Evolutionary conservation across 2,888 invertebrate genomes (phyloP), one percentile per base, ranked within the genome.

Genomic region (Nasonovia ribisnigri): DNA sequence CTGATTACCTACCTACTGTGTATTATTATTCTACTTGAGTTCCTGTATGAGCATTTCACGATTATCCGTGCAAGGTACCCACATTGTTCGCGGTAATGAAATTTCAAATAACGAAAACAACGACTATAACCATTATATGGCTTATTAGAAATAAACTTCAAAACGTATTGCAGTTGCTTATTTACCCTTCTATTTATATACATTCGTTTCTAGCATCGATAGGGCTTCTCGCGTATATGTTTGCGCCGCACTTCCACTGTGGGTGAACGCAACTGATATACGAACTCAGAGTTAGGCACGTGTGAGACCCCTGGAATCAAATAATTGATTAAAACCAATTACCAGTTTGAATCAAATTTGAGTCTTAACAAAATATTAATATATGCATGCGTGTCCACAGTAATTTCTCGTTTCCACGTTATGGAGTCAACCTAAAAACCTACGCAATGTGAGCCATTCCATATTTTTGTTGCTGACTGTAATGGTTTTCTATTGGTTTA

Each of bases 61-160:
- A 77, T 77, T 77, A 20, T 77, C 36, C 36, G 1, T 6, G 77
- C 20, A 20, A 77, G 77, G 36, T 77, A 36, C 8, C 57, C 26
- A 57, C 26, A 42, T 77, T 77, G 36, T 77, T 77, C 77, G 36
- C 11, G 36, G 36, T 77, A 77, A 77, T 77, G 20, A 77, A 60
- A 90, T 90, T 90, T 43, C 60, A 48, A 67, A 90, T 26, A n/a
- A 77, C n/a, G 36, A 48, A 77, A 90, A 90, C 67, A 48, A 90
- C 26, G n/a, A 87, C 29, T 46, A n/a, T n/a, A 87, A 77, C 29
- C n/a, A 36, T 90, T 67, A 29, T 57, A 60, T 89, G 89, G 89
- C 43, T 89, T 89, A 60, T 46, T 43, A 20, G 13, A 60, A 29
- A n/a, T 43, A 43, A 16, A 88, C 26, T 88, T 54, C 42, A 57